A percentile compares a stretch with the other conserved stretches of the same genome.
Evolutionary conservation across 2,888 invertebrate genomes (phyloP).

Genomic region (Drosophila algonquin): DNA sequence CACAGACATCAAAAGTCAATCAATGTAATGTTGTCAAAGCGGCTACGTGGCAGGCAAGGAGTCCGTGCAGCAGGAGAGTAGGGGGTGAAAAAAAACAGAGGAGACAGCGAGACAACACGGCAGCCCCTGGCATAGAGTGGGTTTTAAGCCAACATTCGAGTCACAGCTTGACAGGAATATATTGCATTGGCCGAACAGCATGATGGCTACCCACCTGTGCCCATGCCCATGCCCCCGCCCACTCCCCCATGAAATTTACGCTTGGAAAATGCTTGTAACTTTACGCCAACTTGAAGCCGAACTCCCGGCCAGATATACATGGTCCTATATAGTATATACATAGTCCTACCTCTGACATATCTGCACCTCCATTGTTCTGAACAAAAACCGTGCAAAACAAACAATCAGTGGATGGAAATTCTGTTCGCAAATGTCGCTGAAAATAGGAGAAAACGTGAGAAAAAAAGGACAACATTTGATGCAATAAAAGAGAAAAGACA

Average conservation of each 20-base stretch:
- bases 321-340: not conserved
- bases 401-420: slow-evolving; percentile 6
- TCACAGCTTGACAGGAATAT: slow-evolving; percentile 47
- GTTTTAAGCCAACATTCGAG: slow-evolving; percentile 17
- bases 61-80: not conserved
- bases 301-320: slow-evolving; percentile 1
- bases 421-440: not conserved
- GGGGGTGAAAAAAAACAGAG: not conserved
- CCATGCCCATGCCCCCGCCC: slow-evolving; percentile 2
- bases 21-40: slow-evolving; percentile 64
- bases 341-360: slow-evolving; percentile 7
- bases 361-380: slow-evolving; percentile 4
- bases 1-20: slow-evolving; percentile 60
- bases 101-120: not conserved
- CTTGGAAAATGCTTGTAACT: slow-evolving; percentile 15
- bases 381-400: slow-evolving; percentile 16
- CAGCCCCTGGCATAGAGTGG: not conserved
- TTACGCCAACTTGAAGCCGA: not conserved
- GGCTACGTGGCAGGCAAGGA: slow-evolving; percentile 42
- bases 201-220: slow-evolving; percentile 26
- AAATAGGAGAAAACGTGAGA: not conserved
- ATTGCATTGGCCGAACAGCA: slow-evolving; percentile 38
- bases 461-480: too few species aligned
- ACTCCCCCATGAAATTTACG: not conserved
- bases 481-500: too few species aligned